Conservation (phyloP, 2,888 invertebrate species). For the Cryptocephalus primarius region DNA sequence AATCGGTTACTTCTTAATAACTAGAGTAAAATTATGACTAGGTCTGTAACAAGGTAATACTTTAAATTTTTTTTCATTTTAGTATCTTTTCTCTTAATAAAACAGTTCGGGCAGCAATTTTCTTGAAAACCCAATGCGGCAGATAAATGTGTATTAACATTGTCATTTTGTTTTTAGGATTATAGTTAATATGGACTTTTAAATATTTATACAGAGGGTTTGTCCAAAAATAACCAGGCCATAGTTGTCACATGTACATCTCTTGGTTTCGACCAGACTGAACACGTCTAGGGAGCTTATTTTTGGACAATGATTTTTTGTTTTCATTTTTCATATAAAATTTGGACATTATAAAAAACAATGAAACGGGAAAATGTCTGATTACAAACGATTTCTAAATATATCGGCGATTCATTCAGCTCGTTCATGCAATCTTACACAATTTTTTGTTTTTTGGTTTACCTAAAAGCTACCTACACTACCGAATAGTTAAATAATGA, state of each 20-base stretch:
- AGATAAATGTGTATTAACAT: slow-evolving; percentile 22
- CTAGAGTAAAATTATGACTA: slow-evolving; percentile 27
- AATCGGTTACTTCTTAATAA: slow-evolving; percentile 15
- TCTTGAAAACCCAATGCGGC: slow-evolving; percentile 19
- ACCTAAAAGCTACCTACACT: slow-evolving; percentile 25
- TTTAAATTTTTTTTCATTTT: slow-evolving; percentile 15
- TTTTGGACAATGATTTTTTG: slow-evolving; percentile 10
- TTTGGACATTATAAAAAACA: slow-evolving; percentile 15
- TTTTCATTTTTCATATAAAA: slow-evolving; percentile 15
- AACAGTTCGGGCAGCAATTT: slow-evolving; percentile 24
- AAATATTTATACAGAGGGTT: slow-evolving; percentile 2
- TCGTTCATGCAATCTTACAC: slow-evolving; percentile 10
- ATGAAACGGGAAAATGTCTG: slow-evolving; percentile 6
- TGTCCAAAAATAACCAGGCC: slow-evolving; percentile 1
- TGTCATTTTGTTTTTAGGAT: slow-evolving; percentile 5
- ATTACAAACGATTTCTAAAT: slow-evolving; percentile 6
- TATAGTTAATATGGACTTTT: slow-evolving; percentile 8
- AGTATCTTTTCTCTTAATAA: no score
- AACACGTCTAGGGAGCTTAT: neutral
- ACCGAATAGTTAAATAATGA: slow-evolving; percentile 19
- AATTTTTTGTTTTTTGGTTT: slow-evolving; percentile 5
- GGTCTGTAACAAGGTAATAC: slow-evolving; percentile 28
- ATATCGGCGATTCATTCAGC: slow-evolving; percentile 1
- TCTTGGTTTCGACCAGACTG: no score
- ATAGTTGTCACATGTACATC: neutral